These are phyloP conservation scores for Rhyacophila evoluta DNA, from an alignment of 2,888 invertebrate species.

Conservation along the genomic window DNA sequence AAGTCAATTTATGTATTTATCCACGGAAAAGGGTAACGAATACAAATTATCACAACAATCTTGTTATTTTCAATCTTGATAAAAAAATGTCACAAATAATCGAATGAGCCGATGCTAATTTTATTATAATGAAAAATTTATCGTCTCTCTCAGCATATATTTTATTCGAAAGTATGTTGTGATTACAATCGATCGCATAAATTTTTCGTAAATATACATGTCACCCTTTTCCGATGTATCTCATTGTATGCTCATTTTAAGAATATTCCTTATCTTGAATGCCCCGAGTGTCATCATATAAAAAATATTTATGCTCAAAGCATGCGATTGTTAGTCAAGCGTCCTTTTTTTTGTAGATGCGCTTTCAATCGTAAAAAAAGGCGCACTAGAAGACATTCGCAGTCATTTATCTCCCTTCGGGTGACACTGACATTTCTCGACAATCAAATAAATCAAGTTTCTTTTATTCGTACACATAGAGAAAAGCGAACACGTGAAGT, in stretches of 20 bases:
- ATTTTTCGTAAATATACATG: too few relatives aligned
- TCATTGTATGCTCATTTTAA: neutral
- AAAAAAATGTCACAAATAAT: too few relatives aligned
- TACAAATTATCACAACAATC: too few relatives aligned
- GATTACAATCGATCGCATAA: too few relatives aligned
- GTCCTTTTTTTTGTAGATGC: neutral
- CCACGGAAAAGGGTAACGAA: too few relatives aligned
- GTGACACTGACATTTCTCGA: conserved; percentile 17
- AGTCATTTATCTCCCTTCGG: conserved; percentile 8
- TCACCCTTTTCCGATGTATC: neutral
- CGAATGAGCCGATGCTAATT: too few relatives aligned
- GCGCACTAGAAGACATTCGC: neutral
- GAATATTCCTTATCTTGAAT: neutral
- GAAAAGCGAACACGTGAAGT: neutral
- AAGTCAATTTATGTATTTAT: too few relatives aligned
- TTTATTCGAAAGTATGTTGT: too few relatives aligned
- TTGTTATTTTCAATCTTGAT: too few relatives aligned
- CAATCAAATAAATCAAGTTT: conserved; percentile 14
- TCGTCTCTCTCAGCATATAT: too few relatives aligned
- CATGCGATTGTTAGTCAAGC: neutral
- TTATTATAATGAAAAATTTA: too few relatives aligned
- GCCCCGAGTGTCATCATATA: neutral
- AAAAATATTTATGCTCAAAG: neutral
- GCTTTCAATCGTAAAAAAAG: neutral
- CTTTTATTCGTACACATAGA: neutral